Evolutionary conservation across 1,140 invertebrate species (phyloP).

Genomic region (Apocrypta bakeri): DNA sequence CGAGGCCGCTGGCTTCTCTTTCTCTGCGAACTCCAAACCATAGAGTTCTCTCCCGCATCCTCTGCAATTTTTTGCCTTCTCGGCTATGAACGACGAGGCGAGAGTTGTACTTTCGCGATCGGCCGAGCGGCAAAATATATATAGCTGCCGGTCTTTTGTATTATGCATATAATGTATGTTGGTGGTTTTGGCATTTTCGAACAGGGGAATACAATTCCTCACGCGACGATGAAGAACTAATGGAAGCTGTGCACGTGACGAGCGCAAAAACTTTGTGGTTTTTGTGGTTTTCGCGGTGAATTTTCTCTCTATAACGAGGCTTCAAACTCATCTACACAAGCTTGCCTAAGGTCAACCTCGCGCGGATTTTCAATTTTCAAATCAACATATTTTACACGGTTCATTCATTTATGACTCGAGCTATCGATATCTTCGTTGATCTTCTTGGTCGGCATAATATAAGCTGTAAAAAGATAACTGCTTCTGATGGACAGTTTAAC

Average conservation of each 20-base stretch:
- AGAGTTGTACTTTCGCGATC: conserved; percentile 5
- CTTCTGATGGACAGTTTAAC: too few relatives aligned
- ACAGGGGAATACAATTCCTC: too few relatives aligned
- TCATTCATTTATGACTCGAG: too few relatives aligned
- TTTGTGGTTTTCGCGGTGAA: background rate
- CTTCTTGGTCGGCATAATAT: too few relatives aligned
- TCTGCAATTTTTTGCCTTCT: background rate
- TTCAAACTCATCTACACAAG: background rate
- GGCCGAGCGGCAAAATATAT: background rate
- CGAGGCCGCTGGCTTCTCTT: background rate
- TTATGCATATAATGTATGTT: background rate
- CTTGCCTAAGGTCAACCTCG: too few relatives aligned
- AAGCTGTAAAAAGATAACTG: too few relatives aligned
- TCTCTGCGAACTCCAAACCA: background rate
- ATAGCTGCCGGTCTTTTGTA: background rate
- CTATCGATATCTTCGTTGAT: too few relatives aligned
- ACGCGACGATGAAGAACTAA: background rate
- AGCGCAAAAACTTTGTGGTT: background rate
- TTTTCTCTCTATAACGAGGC: background rate
- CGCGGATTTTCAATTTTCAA: too few relatives aligned
- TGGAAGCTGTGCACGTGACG: too few relatives aligned
- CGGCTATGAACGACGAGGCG: background rate
- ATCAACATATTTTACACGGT: too few relatives aligned
- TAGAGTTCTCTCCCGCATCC: background rate
- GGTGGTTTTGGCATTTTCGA: background rate